phyloP scores from a whole-genome alignment of 2,888 invertebrate species.

The Coelogynopora nodosa region DNA sequence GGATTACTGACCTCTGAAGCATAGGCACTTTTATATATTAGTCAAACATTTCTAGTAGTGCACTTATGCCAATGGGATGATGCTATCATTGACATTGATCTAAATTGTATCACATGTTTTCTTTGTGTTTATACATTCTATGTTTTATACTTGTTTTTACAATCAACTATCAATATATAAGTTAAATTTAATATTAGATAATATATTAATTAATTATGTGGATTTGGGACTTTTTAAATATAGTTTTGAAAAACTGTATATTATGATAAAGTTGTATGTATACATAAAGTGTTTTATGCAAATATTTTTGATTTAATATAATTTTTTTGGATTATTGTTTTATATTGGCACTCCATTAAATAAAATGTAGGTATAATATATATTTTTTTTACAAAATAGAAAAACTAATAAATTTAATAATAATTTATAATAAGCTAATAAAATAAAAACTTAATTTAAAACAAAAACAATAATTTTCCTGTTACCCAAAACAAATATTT shows the following conservation, averaged over 20 bases:
- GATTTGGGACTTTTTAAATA: constrained; percentile 27
- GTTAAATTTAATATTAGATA: constrained; percentile 13
- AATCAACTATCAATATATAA: constrained; percentile 9
- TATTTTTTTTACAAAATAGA: background rate
- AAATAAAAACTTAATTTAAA: background rate
- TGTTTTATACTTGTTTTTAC: constrained; percentile 13
- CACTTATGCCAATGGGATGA: too few species aligned
- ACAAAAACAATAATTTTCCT: background rate
- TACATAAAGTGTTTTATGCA: background rate
- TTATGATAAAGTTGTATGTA: background rate
- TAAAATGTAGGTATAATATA: background rate
- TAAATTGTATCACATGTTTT: too few species aligned
- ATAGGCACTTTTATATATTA: too few species aligned
- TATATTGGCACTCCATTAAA: background rate
- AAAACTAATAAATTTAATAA: background rate
- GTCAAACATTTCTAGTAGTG: too few species aligned
- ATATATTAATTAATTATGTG: constrained; percentile 17
- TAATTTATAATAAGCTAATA: background rate
- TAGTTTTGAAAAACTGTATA: constrained; percentile 16
- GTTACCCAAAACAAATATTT: background rate
- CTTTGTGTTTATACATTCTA: too few species aligned
- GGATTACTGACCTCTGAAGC: too few species aligned
- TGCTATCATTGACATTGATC: too few species aligned
- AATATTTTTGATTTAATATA: background rate
- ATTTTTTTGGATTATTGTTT: background rate